Conservation (phyloP, 2,888 invertebrate genomes). For the Trimorus sp. region DNA sequence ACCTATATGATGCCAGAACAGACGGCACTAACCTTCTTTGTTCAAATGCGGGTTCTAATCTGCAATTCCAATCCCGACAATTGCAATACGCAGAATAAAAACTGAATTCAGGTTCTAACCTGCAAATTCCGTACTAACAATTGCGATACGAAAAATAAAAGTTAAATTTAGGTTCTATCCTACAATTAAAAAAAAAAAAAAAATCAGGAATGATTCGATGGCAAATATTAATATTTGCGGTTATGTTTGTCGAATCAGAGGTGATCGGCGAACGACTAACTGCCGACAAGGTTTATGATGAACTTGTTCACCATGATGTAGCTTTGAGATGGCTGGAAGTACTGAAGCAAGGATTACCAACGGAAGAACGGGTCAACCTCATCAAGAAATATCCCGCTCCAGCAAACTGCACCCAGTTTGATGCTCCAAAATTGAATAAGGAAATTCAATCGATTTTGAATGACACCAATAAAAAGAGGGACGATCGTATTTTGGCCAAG, state of each 20-base stretch:
- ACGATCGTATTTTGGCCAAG: constrained; percentile 43
- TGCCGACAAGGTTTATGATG: constrained; percentile 4
- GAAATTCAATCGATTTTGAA: constrained; percentile 9
- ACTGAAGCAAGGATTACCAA: constrained; percentile 21
- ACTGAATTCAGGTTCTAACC: too few relatives aligned
- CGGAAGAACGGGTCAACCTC: constrained; percentile 22
- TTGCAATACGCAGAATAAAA: too few relatives aligned
- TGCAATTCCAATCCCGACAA: too few relatives aligned
- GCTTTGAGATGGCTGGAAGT: constrained; percentile 26
- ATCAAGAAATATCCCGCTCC: constrained; percentile 40
- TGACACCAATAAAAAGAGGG: constrained; percentile 26
- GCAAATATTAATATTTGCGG: too few relatives aligned
- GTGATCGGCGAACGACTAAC: constrained; percentile 16
- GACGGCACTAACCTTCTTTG: too few relatives aligned
- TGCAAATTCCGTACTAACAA: too few relatives aligned
- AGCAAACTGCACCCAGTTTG: constrained; percentile 18
- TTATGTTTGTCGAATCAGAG: background rate
- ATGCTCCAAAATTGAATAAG: constrained; percentile 19
- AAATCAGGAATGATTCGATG: too few relatives aligned
- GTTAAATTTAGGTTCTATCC: too few relatives aligned
- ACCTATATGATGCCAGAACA: too few relatives aligned
- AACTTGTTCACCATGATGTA: constrained; percentile 14
- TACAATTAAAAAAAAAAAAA: too few relatives aligned
- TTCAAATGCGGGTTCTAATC: too few relatives aligned
- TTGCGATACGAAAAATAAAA: too few relatives aligned